Evolutionary conservation across 2,888 invertebrate species (phyloP).

Genomic region (Diaperis boleti): DNA sequence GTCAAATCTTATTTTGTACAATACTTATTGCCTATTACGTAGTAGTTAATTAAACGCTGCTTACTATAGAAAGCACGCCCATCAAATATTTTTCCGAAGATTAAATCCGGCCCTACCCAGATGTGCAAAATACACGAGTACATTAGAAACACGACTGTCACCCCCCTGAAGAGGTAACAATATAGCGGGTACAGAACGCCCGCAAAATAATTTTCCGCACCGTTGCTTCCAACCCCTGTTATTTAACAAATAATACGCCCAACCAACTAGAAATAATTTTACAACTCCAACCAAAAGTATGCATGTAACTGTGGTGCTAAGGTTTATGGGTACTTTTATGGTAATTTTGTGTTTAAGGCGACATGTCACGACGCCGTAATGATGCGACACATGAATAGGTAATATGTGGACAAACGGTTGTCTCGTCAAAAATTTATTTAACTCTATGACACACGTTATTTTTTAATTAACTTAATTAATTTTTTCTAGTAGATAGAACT

Average conservation of each 20-base stretch:
- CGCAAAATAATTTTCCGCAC: slow-evolving; percentile 65
- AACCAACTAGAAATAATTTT: slow-evolving; percentile 62
- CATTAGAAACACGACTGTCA: slow-evolving; percentile 7
- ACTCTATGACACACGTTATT: background rate
- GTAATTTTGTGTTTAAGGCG: slow-evolving; percentile 6
- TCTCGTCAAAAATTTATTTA: slow-evolving; percentile 1
- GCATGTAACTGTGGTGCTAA: slow-evolving; percentile 13
- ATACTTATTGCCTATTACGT: too few relatives aligned
- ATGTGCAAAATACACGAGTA: slow-evolving; percentile 19
- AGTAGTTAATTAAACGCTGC: slow-evolving; percentile 29
- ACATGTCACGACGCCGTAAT: slow-evolving; percentile 18
- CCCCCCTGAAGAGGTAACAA: slow-evolving; percentile 52
- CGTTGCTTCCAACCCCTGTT: slow-evolving; percentile 60
- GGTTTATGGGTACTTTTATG: slow-evolving; percentile 22
- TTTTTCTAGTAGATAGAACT: background rate
- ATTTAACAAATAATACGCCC: slow-evolving; percentile 63
- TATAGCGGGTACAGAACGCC: slow-evolving; percentile 61
- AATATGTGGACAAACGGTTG: background rate
- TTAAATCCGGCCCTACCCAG: slow-evolving; percentile 33
- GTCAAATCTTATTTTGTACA: too few relatives aligned
- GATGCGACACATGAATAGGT: background rate
- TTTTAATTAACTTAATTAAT: background rate
- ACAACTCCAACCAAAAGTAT: slow-evolving; percentile 30
- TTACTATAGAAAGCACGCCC: slow-evolving; percentile 18
- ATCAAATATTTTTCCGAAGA: slow-evolving; percentile 33